These are phyloP conservation scores for Trissolcus japonicus DNA, from an alignment of 2,888 invertebrate species.

Conservation along the genomic window DNA sequence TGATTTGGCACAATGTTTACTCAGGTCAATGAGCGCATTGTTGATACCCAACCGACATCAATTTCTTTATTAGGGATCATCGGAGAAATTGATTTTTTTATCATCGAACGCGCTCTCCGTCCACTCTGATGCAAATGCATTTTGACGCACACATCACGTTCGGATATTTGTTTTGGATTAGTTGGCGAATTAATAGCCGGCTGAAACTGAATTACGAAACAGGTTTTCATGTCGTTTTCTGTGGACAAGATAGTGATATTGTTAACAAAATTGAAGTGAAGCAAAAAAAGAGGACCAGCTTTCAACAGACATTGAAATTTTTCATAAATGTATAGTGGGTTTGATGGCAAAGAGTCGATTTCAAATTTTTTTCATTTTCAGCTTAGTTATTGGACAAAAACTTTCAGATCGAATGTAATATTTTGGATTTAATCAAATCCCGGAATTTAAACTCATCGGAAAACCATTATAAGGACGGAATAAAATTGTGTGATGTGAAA, in stretches of 20 bases:
- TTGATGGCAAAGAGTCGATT: too few relatives aligned
- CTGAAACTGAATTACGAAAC: constrained; percentile 2
- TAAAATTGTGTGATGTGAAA: too few relatives aligned
- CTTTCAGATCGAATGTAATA: too few relatives aligned
- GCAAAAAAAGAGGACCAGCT: background rate
- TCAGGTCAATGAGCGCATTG: constrained; percentile 45
- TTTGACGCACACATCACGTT: constrained; percentile 16
- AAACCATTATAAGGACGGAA: too few relatives aligned
- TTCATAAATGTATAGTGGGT: too few relatives aligned
- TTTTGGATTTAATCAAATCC: too few relatives aligned
- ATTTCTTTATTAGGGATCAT: constrained; percentile 44
- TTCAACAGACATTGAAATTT: background rate
- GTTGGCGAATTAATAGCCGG: constrained; percentile 11
- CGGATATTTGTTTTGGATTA: constrained; percentile 40
- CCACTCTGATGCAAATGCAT: constrained; percentile 11
- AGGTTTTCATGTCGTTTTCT: constrained; percentile 1
- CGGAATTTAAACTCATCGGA: too few relatives aligned
- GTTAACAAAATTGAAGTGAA: background rate
- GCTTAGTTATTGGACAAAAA: too few relatives aligned
- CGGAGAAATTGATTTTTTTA: constrained; percentile 22
- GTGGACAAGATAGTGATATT: constrained; percentile 4
- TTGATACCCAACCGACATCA: constrained; percentile 49
- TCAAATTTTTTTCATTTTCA: too few relatives aligned
- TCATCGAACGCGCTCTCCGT: background rate
- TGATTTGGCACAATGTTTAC: constrained; percentile 50